These are phyloP conservation scores for Endotricha flammealis DNA, from an alignment of 2,888 invertebrate species.

Conservation along the genomic window DNA sequence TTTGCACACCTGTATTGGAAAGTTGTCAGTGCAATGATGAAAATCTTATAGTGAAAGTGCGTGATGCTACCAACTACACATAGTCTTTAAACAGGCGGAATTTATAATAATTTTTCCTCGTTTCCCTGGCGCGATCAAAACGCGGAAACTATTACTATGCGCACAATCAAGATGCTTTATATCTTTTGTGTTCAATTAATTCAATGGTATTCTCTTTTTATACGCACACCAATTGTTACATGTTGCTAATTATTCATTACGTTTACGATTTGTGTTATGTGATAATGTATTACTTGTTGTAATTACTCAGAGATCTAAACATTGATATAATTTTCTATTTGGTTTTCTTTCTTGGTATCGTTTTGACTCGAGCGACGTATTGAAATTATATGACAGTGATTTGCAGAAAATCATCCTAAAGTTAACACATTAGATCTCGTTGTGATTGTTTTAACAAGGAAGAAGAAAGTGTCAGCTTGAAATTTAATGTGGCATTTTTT, in stretches of 20 bases:
- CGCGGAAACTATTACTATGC: constrained; percentile 49
- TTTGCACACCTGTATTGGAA: constrained; percentile 63
- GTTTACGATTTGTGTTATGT: constrained; percentile 9
- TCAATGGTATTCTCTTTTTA: constrained; percentile 17
- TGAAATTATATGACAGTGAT: too few species aligned
- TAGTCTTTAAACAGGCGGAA: constrained; percentile 12
- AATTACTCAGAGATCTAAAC: neutral
- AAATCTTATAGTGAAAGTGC: constrained; percentile 54
- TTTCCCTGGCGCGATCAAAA: constrained; percentile 42
- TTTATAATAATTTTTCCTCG: constrained; percentile 37
- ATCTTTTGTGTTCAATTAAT: constrained; percentile 32
- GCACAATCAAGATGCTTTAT: constrained; percentile 33
- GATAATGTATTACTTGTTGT: constrained; percentile 7
- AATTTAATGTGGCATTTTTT: too few species aligned
- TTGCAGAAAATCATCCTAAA: too few species aligned
- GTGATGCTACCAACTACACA: constrained; percentile 23
- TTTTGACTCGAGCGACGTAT: too few species aligned
- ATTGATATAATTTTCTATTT: constrained; percentile 1
- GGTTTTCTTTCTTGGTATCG: neutral
- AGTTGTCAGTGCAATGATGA: constrained; percentile 61
- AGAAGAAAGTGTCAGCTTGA: too few species aligned
- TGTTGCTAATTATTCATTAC: constrained; percentile 11
- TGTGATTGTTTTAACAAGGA: too few species aligned
- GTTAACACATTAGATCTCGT: too few species aligned
- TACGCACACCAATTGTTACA: constrained; percentile 9